Evolutionary conservation across 1,140 invertebrate species (phyloP).

Genomic region (Cephus cinctus): DNA sequence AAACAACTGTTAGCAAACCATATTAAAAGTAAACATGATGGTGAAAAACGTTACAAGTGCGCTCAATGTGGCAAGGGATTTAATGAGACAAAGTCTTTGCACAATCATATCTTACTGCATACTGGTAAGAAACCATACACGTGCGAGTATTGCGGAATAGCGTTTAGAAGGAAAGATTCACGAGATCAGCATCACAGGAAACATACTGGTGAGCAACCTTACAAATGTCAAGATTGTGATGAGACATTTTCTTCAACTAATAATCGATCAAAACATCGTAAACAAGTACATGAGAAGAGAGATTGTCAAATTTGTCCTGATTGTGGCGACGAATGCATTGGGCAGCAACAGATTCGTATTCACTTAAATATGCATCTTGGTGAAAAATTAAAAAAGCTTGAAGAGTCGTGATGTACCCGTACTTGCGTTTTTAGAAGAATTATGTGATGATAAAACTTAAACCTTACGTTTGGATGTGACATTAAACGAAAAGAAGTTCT

Average conservation of each 20-base stretch:
- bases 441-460: too few relatives aligned
- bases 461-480: too few relatives aligned
- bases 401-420: too few relatives aligned
- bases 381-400: slow-evolving; percentile 24
- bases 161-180: slow-evolving; percentile 25
- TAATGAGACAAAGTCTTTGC: slow-evolving; percentile 24
- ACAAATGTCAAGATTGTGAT: slow-evolving; percentile 25
- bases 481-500: too few relatives aligned
- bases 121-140: slow-evolving; percentile 25
- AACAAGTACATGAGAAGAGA: slow-evolving; percentile 23
- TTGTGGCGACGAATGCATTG: slow-evolving; percentile 22
- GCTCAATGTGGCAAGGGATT: slow-evolving; percentile 27
- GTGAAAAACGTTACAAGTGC: slow-evolving; percentile 29
- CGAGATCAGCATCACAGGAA: slow-evolving; percentile 27
- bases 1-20: slow-evolving; percentile 29
- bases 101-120: slow-evolving; percentile 29
- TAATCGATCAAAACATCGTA: slow-evolving; percentile 24
- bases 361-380: slow-evolving; percentile 31
- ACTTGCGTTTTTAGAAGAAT: too few relatives aligned
- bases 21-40: slow-evolving; percentile 28
- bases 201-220: slow-evolving; percentile 28
- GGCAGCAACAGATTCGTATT: slow-evolving; percentile 25
- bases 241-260: slow-evolving; percentile 24
- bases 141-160: slow-evolving; percentile 27
- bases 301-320: slow-evolving; percentile 19